Evolutionary conservation across 2,797 vertebrate species (phyloP).

Genomic region (Bradypodion ventrale): DNA sequence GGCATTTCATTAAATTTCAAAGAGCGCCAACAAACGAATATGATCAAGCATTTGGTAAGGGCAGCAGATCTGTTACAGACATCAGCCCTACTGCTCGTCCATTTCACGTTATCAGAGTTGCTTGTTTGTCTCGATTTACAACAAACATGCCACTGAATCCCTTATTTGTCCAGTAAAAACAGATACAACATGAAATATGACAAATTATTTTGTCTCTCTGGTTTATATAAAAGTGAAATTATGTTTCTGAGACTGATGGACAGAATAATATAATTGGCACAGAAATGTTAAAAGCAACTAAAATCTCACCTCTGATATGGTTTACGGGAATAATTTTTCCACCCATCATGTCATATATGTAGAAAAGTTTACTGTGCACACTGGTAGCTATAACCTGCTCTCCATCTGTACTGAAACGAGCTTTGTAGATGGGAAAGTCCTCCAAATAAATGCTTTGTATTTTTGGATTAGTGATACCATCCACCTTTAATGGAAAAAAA

Average conservation of each 20-base stretch:
- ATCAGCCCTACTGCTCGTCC: not conserved
- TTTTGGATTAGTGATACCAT: conserved; percentile 89
- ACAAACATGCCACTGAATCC: not conserved
- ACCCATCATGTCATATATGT: conserved; percentile 94
- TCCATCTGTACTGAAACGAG: conserved; percentile 86
- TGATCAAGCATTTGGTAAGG: not conserved
- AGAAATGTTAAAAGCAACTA: not conserved
- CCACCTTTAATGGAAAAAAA: conserved; percentile 79
- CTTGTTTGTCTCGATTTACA: not conserved
- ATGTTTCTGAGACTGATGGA: not conserved
- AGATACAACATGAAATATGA: not conserved
- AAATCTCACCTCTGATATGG: conserved; percentile 81
- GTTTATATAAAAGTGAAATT: conserved; percentile 5
- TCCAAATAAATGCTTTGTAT: conserved; percentile 94
- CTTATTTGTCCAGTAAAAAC: not conserved
- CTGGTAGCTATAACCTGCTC: conserved; percentile 89
- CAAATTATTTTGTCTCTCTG: not conserved
- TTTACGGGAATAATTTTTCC: conserved; percentile 84
- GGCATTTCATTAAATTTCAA: not conserved
- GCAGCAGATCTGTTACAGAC: not conserved
- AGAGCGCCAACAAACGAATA: not conserved
- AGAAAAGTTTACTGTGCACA: conserved; percentile 86
- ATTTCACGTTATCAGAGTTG: not conserved
- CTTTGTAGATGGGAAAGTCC: conserved; percentile 86
- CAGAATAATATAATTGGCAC: not conserved